Evolutionary conservation across 2,888 invertebrate species (phyloP).

Genomic region (Philereme vetulata): DNA sequence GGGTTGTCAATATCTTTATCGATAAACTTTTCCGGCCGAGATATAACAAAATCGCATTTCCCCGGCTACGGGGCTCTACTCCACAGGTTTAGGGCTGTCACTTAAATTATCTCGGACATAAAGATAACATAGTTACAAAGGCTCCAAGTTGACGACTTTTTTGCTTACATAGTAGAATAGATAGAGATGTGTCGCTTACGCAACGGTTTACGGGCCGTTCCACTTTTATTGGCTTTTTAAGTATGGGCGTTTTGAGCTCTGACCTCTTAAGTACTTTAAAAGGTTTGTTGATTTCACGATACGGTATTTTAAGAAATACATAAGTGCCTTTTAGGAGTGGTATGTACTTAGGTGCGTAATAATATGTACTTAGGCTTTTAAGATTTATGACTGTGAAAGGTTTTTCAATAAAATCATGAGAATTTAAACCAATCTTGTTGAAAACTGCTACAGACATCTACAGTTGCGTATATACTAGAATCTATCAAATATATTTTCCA

Average conservation of each 20-base stretch:
- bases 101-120: conserved; percentile 24
- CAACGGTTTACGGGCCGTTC: conserved; percentile 34
- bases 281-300: neutral
- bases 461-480: too few species aligned
- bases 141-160: conserved; percentile 25
- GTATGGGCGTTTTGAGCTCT: conserved; percentile 13
- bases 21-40: neutral
- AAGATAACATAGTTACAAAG: conserved; percentile 33
- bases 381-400: too few species aligned
- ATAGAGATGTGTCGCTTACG: conserved; percentile 36
- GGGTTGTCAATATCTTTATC: neutral
- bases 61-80: neutral
- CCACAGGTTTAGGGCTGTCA: conserved; percentile 8
- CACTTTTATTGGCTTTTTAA: conserved; percentile 28
- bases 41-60: neutral
- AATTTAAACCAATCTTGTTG: too few species aligned
- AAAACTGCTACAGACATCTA: too few species aligned
- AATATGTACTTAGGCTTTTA: too few species aligned
- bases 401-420: too few species aligned
- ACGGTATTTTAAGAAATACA: too few species aligned
- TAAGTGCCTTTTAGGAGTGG: too few species aligned
- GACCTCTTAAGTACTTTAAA: conserved; percentile 21
- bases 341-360: too few species aligned
- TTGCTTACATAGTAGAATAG: conserved; percentile 40
- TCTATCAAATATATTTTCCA: too few species aligned